Percentiles rank a stretch among this genome's conserved stretches.
Conservation (phyloP, 2,888 invertebrate genomes). For the Apoda limacodes region DNA sequence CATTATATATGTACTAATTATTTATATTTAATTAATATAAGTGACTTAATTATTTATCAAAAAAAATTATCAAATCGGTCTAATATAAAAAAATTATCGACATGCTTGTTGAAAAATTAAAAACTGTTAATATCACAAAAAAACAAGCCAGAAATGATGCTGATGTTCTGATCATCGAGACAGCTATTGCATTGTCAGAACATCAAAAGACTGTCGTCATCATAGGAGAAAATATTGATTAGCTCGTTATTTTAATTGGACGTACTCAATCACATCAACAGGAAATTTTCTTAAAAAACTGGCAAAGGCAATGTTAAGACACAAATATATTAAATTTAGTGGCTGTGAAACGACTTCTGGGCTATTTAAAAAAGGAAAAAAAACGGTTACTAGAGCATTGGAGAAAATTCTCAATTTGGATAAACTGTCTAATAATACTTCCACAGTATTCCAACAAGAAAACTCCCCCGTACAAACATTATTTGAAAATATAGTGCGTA, state of each 20-base stretch:
- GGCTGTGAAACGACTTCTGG: too few relatives aligned
- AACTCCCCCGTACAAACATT: too few relatives aligned
- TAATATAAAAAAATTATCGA: constrained; percentile 24
- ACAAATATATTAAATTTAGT: constrained; percentile 27
- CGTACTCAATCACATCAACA: constrained; percentile 25
- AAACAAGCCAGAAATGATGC: constrained; percentile 34
- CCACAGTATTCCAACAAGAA: too few relatives aligned
- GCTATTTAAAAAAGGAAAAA: constrained; percentile 24
- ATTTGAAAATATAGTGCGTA: too few relatives aligned
- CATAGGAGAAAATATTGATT: constrained; percentile 35
- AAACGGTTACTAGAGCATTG: constrained; percentile 21
- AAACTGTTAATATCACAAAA: constrained; percentile 30
- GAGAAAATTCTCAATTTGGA: too few relatives aligned
- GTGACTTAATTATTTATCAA: not conserved
- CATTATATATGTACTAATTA: constrained; percentile 6
- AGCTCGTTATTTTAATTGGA: constrained; percentile 33
- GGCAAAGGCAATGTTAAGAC: constrained; percentile 33
- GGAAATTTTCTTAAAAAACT: constrained; percentile 32
- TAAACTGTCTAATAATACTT: too few relatives aligned
- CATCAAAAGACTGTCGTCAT: constrained; percentile 25
- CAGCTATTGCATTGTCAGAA: constrained; percentile 26
- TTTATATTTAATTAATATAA: constrained; percentile 6
- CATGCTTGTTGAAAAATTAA: constrained; percentile 30
- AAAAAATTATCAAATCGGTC: too few relatives aligned
- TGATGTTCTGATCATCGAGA: constrained; percentile 34